Conservation (phyloP, 2,888 invertebrate species). For the Callinectes sapidus region DNA sequence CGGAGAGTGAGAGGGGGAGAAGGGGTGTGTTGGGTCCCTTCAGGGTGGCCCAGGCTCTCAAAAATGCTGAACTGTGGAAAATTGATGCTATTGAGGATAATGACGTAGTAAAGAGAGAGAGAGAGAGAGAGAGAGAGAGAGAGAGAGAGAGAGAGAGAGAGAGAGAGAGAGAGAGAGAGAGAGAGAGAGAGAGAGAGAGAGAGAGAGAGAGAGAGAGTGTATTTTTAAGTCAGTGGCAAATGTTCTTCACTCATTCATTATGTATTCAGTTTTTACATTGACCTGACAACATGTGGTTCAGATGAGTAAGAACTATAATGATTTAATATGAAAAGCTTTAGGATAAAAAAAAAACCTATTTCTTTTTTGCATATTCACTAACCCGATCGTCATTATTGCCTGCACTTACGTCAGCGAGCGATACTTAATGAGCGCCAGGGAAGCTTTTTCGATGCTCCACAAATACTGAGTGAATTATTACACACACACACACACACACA, state of each 20-base stretch:
- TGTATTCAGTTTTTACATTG: background rate
- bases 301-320: background rate
- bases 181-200: no score
- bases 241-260: background rate
- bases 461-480: background rate
- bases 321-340: background rate
- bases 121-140: no score
- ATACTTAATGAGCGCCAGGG: background rate
- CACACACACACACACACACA: background rate
- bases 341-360: background rate
- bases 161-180: no score
- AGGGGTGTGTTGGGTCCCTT: background rate
- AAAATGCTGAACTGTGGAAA: background rate
- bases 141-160: no score
- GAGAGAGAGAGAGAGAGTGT: no score
- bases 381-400: background rate
- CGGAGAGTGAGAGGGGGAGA: background rate
- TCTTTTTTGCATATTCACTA: background rate
- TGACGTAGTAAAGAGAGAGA: background rate
- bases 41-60: background rate
- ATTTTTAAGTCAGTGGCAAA: background rate
- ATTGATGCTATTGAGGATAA: background rate
- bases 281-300: background rate
- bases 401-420: background rate
- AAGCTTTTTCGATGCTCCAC: background rate